Percentiles rank a stretch among this genome's conserved stretches.
These are phyloP conservation scores for Chironomus riparius DNA, from an alignment of 2,888 invertebrate species.

Conservation along the genomic window DNA sequence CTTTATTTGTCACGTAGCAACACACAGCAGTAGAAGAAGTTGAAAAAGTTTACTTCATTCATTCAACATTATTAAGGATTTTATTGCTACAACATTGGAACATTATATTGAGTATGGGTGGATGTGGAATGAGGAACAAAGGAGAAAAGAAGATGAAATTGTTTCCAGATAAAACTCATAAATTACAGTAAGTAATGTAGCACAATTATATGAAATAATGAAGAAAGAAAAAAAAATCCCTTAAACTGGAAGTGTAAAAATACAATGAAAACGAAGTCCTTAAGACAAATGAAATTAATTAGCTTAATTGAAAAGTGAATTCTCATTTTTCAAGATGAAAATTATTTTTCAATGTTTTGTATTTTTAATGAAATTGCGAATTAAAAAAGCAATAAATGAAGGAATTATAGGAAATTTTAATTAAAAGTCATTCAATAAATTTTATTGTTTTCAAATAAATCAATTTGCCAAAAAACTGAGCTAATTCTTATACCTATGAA, in stretches of 20 bases:
- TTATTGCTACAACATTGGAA: background rate
- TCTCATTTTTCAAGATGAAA: background rate
- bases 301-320: conserved; percentile 16
- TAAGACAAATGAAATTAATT: conserved; percentile 22
- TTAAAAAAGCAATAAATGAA: too few species aligned
- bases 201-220: background rate
- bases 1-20: background rate
- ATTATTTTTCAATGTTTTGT: background rate
- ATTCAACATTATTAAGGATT: background rate
- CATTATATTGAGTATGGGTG: background rate
- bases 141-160: background rate
- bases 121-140: background rate
- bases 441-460: too few species aligned
- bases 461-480: too few species aligned
- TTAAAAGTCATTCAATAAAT: too few species aligned
- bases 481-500: too few species aligned
- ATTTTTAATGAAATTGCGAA: too few species aligned
- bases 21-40: too few species aligned
- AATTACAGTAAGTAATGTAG: background rate
- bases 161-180: background rate
- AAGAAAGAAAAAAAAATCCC: background rate
- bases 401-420: too few species aligned
- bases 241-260: background rate
- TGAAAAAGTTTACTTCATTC: background rate
- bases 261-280: background rate